These are phyloP conservation scores for Geodia barretti DNA, from an alignment of 37 sponge, comb jelly and placozoan genomes.

Conservation along the genomic window DNA sequence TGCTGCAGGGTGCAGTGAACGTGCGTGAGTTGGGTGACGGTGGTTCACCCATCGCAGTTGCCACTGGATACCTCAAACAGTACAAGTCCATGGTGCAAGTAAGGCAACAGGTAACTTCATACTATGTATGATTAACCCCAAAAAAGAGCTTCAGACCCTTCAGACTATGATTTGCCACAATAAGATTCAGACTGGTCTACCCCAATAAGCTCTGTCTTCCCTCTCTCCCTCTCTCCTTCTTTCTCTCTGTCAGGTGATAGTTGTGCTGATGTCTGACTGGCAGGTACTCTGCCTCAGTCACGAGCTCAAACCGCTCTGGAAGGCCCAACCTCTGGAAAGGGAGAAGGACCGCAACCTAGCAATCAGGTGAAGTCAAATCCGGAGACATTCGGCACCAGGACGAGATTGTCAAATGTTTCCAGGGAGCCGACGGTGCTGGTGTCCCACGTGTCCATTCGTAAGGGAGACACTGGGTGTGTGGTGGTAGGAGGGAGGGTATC, in stretches of 20 bases:
- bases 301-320: slow-evolving; percentile 60
- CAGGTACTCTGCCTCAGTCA: slow-evolving; percentile 56
- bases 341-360: neutral
- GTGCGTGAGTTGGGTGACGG: slow-evolving; percentile 17
- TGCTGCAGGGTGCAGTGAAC: neutral
- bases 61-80: slow-evolving; percentile 52
- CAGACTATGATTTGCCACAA: too few species aligned
- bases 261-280: slow-evolving; percentile 70
- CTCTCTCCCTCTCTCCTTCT: neutral
- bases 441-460: slow-evolving; percentile 43
- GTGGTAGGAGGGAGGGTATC: slow-evolving; percentile 73
- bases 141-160: too few species aligned
- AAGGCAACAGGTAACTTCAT: too few species aligned
- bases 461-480: slow-evolving; percentile 60
- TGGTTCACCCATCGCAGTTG: slow-evolving; percentile 40
- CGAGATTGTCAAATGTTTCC: too few species aligned
- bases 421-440: slow-evolving; percentile 74
- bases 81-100: slow-evolving; percentile 79
- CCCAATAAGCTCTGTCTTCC: neutral
- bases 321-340: too few species aligned
- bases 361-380: slow-evolving; percentile 37
- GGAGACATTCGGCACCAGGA: too few species aligned
- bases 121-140: too few species aligned
- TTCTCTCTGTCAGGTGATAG: slow-evolving; percentile 25
- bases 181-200: too few species aligned